Evolutionary conservation across 2,113 vertebrate genomes (phyloP).

Genomic region (Phoxinus phoxinus): DNA sequence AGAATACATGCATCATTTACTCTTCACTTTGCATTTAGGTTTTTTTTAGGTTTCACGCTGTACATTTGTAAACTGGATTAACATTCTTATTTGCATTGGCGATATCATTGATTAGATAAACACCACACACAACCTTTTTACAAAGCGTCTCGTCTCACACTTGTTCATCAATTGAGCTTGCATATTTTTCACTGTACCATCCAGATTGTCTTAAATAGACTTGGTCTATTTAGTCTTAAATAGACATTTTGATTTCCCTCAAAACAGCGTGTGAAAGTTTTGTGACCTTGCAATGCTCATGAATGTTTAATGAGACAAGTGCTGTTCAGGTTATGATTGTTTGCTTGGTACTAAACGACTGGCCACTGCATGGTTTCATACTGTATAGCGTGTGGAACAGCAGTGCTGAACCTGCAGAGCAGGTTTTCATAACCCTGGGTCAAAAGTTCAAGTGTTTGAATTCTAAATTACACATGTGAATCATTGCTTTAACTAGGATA

Average conservation of each 20-base stretch:
- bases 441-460: neutral
- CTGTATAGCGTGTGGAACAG: neutral
- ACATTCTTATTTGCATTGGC: neutral
- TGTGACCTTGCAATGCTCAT: neutral
- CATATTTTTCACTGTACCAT: neutral
- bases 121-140: neutral
- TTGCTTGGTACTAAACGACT: neutral
- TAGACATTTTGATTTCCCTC: neutral
- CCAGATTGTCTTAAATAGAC: neutral
- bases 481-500: neutral
- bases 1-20: neutral
- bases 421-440: conserved; percentile 7
- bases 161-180: neutral
- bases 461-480: neutral
- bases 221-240: too few relatives aligned
- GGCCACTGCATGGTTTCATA: neutral
- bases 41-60: neutral
- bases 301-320: neutral
- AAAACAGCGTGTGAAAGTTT: neutral
- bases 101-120: neutral
- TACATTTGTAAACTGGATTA: neutral
- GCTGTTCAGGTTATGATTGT: neutral
- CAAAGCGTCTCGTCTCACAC: neutral
- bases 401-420: neutral
- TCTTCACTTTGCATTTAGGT: neutral